These are phyloP conservation scores for Enteromius trimaculatus DNA, from an alignment of 2,797 vertebrate species.

Conservation along the genomic window DNA sequence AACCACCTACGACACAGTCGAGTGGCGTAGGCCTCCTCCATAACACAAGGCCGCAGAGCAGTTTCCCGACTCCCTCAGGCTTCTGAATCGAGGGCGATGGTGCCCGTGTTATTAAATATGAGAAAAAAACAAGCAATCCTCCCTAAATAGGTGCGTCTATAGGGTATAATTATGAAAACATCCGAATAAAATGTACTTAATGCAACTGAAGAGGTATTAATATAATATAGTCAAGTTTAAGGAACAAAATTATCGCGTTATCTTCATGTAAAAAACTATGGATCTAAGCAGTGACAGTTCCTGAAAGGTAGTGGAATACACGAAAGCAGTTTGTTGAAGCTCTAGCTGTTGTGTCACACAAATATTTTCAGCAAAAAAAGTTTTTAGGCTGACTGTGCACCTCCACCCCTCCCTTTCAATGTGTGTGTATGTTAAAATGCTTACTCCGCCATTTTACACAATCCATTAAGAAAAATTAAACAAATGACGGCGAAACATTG, in stretches of 20 bases:
- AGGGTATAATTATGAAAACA: not conserved
- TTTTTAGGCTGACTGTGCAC: constrained; percentile 73
- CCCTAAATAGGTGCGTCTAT: not conserved
- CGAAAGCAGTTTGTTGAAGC: constrained; percentile 3
- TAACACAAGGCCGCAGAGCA: constrained; percentile 72
- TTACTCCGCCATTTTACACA: constrained; percentile 39
- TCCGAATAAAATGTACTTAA: not conserved
- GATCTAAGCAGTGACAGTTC: constrained; percentile 62
- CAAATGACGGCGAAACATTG: not conserved
- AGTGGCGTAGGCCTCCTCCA: constrained; percentile 73
- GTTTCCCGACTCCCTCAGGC: constrained; percentile 52
- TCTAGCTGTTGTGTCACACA: constrained; percentile 70
- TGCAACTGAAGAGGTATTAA: constrained; percentile 1
- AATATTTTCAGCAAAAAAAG: constrained; percentile 79
- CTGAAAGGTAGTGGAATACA: not conserved
- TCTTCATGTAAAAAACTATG: constrained; percentile 28
- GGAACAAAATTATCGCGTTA: not conserved
- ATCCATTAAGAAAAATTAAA: constrained; percentile 13
- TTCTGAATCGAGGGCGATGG: constrained; percentile 39
- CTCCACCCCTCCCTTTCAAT: constrained; percentile 73
- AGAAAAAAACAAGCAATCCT: not conserved
- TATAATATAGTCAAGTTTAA: constrained; percentile 30
- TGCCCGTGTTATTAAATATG: not conserved
- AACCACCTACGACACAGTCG: constrained; percentile 75
- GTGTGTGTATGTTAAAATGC: constrained; percentile 54